phyloP scores from a whole-genome alignment of 2,797 vertebrate genomes.

The Sibirionetta formosa region DNA sequence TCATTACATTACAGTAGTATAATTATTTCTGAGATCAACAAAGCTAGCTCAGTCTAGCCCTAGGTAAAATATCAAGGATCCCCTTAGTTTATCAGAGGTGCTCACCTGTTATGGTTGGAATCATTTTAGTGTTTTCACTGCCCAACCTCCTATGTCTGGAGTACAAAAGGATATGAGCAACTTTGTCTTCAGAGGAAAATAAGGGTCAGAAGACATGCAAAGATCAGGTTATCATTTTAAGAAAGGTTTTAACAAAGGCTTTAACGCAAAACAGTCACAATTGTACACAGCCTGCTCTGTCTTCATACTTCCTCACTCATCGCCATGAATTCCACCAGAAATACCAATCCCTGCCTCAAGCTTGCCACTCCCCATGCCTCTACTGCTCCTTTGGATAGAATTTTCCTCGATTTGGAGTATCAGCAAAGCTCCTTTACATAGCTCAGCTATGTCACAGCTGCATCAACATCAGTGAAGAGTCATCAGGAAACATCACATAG shows the following conservation, averaged over 20 bases:
- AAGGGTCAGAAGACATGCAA: neutral
- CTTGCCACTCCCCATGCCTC: rapidly evolving
- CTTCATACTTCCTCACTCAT: neutral
- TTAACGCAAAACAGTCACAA: neutral
- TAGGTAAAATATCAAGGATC: neutral
- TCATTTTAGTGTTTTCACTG: neutral
- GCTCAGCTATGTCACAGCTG: neutral
- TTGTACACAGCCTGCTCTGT: neutral
- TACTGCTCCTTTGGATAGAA: neutral
- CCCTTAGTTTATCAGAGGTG: neutral
- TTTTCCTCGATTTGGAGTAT: neutral
- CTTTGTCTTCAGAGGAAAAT: neutral
- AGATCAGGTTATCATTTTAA: neutral
- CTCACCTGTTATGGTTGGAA: neutral
- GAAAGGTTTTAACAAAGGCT: neutral
- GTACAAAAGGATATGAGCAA: neutral
- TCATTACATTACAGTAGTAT: neutral
- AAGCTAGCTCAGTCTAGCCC: neutral
- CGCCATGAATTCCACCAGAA: neutral
- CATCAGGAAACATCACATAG: neutral
- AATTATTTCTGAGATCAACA: neutral
- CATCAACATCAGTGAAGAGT: neutral
- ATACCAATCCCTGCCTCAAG: neutral
- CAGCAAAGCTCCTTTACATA: neutral
- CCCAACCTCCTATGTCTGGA: neutral